Percentiles rank a stretch among this genome's conserved stretches.
These are phyloP conservation scores for Melanotaenia duboulayi DNA, from an alignment of 2,113 vertebrate species.

Conservation along the genomic window DNA sequence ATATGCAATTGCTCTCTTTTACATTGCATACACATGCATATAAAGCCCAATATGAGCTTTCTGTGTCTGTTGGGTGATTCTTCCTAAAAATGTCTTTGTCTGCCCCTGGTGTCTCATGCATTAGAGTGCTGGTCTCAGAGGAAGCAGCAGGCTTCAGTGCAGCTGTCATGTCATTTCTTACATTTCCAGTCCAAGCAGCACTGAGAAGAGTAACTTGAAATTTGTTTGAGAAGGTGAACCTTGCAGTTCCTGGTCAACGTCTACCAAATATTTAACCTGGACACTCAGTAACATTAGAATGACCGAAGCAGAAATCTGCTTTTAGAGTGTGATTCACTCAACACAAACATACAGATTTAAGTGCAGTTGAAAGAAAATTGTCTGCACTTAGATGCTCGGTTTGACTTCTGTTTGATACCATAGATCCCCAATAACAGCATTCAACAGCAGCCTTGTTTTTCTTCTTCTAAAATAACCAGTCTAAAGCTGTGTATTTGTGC, in stretches of 20 bases:
- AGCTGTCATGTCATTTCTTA: conserved; percentile 6
- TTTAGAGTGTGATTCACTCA: conserved; percentile 10
- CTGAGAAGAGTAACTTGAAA: conserved; percentile 25
- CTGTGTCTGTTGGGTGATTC: neutral
- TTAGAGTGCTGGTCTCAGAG: conserved; percentile 31
- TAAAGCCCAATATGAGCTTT: neutral
- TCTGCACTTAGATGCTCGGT: neutral
- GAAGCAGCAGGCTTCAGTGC: conserved; percentile 5
- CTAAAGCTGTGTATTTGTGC: conserved; percentile 16
- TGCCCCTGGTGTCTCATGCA: conserved; percentile 34
- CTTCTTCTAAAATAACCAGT: neutral
- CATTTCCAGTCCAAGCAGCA: neutral
- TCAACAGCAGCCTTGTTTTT: neutral
- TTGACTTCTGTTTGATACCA: conserved; percentile 40
- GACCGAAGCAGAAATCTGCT: neutral
- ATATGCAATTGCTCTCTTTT: neutral
- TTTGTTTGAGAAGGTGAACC: conserved; percentile 54
- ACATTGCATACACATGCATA: neutral
- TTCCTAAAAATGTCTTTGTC: conserved; percentile 33
- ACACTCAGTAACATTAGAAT: neutral
- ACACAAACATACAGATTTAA: conserved; percentile 14
- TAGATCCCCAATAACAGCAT: neutral
- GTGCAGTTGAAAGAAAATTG: conserved; percentile 30
- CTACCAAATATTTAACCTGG: neutral
- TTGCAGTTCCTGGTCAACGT: neutral